Evolutionary conservation across 2,888 invertebrate genomes (phyloP), one percentile per base, ranked within the genome.

Genomic region (Synanthedon formicaeformis): DNA sequence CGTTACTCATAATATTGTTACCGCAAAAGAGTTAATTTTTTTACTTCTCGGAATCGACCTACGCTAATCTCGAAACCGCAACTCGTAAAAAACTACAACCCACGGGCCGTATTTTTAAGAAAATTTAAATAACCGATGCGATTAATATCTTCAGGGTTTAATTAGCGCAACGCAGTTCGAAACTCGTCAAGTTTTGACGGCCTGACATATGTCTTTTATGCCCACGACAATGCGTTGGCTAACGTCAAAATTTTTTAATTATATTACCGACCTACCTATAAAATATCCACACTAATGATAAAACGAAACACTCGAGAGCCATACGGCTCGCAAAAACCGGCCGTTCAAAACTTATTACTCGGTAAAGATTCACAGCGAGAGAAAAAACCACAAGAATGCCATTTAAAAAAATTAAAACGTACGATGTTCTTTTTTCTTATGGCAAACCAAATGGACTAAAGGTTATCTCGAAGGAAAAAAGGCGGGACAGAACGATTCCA

Each of bases 401-500:
- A 85, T 84, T 85, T 78, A 85, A 84, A 84, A 85, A 86, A 86
- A 84, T 83, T 81, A 84, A 85, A 83, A 82, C 78, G 76, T 75
- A 76, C 71, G 78, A 73, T 78, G 72, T 71, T 81, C 80, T 84
- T 82, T 82, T 83, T 80, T 78, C 73, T 82, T 79, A 79, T 73
- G 82, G 77, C 78, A 76, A 78, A 77, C 78, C 82, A 78, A 83
- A 81, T 77, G 82, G 83, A 78, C 81, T 80, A 78, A 85, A 85
- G 84, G 84, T 84, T 86, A 87, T 87, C 86, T 85, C 81, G 73
- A 67, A 74, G 80, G 78, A 81, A 84, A 84, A 83, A 83, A 83
- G 86, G 86, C 86, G 86, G 86, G 84, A 74, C 82, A 63, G 78
- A 82, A 81, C 84, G 84, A 86, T 87, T 86, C 84, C 87, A 86